Conservation (phyloP, 35 echinoderm and acorn worm species). For the Holothuria glaberrima region DNA sequence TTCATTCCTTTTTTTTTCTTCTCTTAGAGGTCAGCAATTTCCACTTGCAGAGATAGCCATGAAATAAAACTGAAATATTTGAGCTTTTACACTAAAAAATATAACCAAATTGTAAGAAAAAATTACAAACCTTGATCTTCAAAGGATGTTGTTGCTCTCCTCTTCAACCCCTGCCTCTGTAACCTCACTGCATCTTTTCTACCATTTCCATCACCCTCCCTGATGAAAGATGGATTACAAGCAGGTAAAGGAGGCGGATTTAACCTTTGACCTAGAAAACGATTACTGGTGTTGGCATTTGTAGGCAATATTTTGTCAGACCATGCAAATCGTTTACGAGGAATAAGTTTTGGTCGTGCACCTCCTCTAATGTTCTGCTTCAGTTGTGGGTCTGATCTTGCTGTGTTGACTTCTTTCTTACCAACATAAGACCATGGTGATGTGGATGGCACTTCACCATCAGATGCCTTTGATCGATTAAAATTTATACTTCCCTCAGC, state of each 20-base stretch:
- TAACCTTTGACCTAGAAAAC: constrained; percentile 31
- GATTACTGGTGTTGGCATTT: not conserved
- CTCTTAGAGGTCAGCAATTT: too few relatives aligned
- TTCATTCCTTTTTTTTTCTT: too few relatives aligned
- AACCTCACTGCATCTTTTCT: not conserved
- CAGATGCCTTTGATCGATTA: not conserved
- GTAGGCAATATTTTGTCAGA: not conserved
- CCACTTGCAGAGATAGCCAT: too few relatives aligned
- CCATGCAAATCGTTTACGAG: constrained; percentile 45
- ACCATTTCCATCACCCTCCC: not conserved
- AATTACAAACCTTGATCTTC: too few relatives aligned
- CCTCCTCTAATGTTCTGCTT: not conserved
- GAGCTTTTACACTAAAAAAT: too few relatives aligned
- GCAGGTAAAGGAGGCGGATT: constrained; percentile 23
- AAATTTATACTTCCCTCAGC: not conserved
- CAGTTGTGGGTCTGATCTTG: too few relatives aligned
- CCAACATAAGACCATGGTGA: constrained; percentile 24
- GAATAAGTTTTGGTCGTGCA: not conserved
- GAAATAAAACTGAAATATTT: too few relatives aligned
- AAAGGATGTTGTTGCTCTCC: too few relatives aligned
- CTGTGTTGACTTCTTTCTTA: not conserved
- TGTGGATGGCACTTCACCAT: not conserved
- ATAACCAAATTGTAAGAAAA: too few relatives aligned
- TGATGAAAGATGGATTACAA: not conserved
- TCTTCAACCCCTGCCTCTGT: too few relatives aligned